Conservation (phyloP, 2,888 invertebrate genomes). For the Ophonus ardosiacus region DNA sequence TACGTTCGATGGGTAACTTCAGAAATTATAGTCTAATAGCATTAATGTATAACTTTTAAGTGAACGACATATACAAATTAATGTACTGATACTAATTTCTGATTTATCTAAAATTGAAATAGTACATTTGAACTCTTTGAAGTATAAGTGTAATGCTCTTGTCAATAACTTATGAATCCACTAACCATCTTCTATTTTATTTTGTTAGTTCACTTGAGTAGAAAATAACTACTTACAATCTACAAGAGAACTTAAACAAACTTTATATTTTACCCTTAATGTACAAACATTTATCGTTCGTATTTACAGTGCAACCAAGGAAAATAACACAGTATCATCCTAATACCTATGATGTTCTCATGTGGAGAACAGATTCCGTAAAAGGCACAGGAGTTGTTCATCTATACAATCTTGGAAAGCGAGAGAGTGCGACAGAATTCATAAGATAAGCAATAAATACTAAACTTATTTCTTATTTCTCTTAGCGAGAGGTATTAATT, state of each 20-base stretch:
- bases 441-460: not conserved
- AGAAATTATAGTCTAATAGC: no score
- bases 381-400: not conserved
- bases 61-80: not conserved
- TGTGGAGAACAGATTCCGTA: not conserved
- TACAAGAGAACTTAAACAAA: slow-evolving; percentile 51
- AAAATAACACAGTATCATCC: slow-evolving; percentile 40
- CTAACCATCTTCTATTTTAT: slow-evolving; percentile 3
- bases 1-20: no score
- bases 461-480: no score
- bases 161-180: not conserved
- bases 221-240: slow-evolving; percentile 22
- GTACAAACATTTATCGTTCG: slow-evolving; percentile 58
- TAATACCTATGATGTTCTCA: slow-evolving; percentile 30
- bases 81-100: not conserved
- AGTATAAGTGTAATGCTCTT: not conserved
- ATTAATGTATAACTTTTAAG: not conserved
- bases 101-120: not conserved
- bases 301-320: slow-evolving; percentile 36
- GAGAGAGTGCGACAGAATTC: not conserved
- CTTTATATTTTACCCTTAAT: slow-evolving; percentile 56
- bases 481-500: no score
- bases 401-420: not conserved
- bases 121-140: not conserved
- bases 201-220: slow-evolving; percentile 36